Base-by-base conservation (phyloP, 2,113 vertebrate genomes). In the Pterophyllum scalare region DNA sequence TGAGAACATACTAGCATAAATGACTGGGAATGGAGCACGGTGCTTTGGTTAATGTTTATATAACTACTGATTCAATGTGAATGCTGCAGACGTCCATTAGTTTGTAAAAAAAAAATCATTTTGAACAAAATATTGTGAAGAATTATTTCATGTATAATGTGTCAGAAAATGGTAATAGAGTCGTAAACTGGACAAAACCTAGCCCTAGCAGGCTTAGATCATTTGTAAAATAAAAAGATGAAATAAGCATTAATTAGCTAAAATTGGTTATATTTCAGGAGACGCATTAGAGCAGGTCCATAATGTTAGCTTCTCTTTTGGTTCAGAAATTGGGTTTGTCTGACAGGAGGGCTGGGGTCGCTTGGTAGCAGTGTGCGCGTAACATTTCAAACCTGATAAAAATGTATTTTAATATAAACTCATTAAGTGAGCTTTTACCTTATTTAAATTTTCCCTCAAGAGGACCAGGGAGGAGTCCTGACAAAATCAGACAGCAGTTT, bases 401-500 rank as follows among this genome's bases (percentile, higher is more conserved):
- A 52, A 61, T 31, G 6, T 70, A 59, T 35, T 64, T 79, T 14
- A 65, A 72, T 31, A 38, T 54, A 9, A 77, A 77, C 19, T 24
- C 49, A 82, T 81, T 31, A 75, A 52, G 19, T 76, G 15, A 58
- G 28, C 40, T 10, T 22, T 33, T 49, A 22, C 28, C 20, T 65
- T 52, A 67, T 56, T 46, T 15, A 33, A 20, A 26, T 0, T 28
- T 13, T 59, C 8, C 57, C 43, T 80, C 3, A 49, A 72, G 22
- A 24, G 76, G 79, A 88, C 59, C 43, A n/a, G 57, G 17, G 10
- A 75, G 65, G 59, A 83, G 79, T 13, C 26, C 7, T 17, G 38
- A 40, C 13, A 78, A 62, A 75, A 64, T 82, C 74, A 85, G 81
- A 75, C 77, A 46, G 33, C 60, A 19, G 79, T 86, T 67, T 65